These are phyloP conservation scores for Labia minor DNA, from an alignment of 2,888 invertebrate genomes.

Conservation along the genomic window DNA sequence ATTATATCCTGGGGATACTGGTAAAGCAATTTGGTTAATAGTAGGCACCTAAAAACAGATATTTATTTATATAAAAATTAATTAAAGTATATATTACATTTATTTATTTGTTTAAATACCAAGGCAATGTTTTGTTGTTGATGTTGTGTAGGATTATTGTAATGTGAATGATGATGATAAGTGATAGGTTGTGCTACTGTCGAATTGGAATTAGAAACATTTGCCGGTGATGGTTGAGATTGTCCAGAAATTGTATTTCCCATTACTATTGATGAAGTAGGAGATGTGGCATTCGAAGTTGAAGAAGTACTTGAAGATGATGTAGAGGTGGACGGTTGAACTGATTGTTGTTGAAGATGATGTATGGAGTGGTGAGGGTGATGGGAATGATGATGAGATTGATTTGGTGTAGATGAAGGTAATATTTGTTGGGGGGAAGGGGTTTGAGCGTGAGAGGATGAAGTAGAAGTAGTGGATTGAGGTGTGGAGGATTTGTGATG, in stretches of 20 bases:
- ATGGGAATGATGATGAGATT: slow-evolving; percentile 17
- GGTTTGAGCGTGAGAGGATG: slow-evolving; percentile 34
- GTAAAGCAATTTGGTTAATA: neutral
- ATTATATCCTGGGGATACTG: neutral
- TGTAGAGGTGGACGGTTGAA: slow-evolving; percentile 31
- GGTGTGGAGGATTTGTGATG: neutral
- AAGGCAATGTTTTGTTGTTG: neutral
- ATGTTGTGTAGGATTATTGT: neutral
- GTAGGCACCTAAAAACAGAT: neutral
- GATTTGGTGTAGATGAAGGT: slow-evolving; percentile 29
- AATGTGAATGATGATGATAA: neutral
- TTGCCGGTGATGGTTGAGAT: slow-evolving; percentile 24
- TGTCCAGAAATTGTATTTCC: slow-evolving; percentile 21
- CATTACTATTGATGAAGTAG: slow-evolving; percentile 16
- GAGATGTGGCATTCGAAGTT: slow-evolving; percentile 16
- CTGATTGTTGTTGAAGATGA: slow-evolving; percentile 23
- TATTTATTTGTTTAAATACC: neutral
- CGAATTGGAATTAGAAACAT: neutral
- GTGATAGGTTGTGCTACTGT: neutral
- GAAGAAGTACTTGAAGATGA: slow-evolving; percentile 32
- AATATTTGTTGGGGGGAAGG: slow-evolving; percentile 32
- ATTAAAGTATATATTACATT: neutral
- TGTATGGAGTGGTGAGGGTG: slow-evolving; percentile 15
- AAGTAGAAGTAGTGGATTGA: slow-evolving; percentile 32
- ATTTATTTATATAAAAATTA: neutral